Evolutionary conservation across 2,888 invertebrate species (phyloP), one percentile per base, ranked within the genome.

Genomic region (Euproctis similis): DNA sequence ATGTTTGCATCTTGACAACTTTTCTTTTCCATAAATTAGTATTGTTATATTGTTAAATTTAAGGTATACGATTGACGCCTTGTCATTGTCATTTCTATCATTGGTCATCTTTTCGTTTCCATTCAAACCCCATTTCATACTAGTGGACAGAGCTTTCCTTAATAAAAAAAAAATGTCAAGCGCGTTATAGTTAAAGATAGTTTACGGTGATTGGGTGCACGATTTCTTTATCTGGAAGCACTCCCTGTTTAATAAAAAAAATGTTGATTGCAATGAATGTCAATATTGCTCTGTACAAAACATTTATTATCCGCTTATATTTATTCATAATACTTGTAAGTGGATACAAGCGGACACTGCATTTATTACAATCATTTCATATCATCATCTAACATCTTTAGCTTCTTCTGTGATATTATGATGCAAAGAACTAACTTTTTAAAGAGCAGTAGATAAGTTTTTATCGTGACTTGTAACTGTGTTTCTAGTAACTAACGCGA

Each of bases 1-100:
- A 82, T 81, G 81, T 81, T 76, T 81, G 84, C 84, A 84, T 84
- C 84, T 84, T 84, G 84, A 84, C 84, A 81, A 81, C 81, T 84
- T 80, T 76, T 75, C 68, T 81, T 77, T 73, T 59, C 59, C 61
- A 55, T 36, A 36, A 52, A 55, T 46, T 39, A 46, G 42, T 24
- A 42, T 56, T 49, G 55, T 64, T 59, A 59, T 21, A 7, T 59
- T 46, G 34, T 61, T 66, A 58, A 59, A 53, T 61, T 48, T 73
- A 72, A 66, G 66, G 57, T 57, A 60, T 55, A 47, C 45, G 33
- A 49, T 57, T 65, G 69, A 64, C 72, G 74, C 73, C 73, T 76
- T 67, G 66, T 70, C 59, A 50, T 56, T 39, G 61, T 59, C 59
- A 58, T 67, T 53, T 40, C 49, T 53, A 42, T 61, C 55, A 59